Conservation (phyloP, 2,888 invertebrate species). For the Tolmerus cingulatus region DNA sequence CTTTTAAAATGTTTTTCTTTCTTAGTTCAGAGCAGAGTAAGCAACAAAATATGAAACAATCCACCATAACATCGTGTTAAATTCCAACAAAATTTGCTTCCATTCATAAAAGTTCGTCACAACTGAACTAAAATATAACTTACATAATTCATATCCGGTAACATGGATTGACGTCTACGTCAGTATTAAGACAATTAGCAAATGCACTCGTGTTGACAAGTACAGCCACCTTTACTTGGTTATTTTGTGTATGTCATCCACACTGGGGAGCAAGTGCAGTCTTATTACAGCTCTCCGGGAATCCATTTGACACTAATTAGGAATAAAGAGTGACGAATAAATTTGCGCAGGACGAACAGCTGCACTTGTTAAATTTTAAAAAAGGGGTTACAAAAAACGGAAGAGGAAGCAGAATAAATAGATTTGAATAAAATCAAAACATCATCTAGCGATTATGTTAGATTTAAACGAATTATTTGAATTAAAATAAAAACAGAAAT, state of each 20-base stretch:
- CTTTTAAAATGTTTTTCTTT: too few species aligned
- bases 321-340: neutral
- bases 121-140: neutral
- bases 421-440: neutral
- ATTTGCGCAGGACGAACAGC: neutral
- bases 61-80: too few species aligned
- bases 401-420: neutral
- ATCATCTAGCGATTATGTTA: neutral
- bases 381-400: neutral
- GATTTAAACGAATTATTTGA: neutral
- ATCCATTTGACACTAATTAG: neutral
- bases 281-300: neutral
- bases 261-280: neutral
- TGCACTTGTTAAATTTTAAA: neutral
- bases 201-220: neutral
- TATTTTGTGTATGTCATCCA: neutral
- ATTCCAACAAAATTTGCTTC: neutral
- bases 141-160: neutral
- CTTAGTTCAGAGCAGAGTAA: too few species aligned
- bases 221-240: neutral
- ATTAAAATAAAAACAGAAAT: neutral
- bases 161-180: neutral
- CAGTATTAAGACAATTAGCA: neutral
- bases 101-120: neutral
- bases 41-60: too few species aligned